Evolutionary conservation across 2,888 invertebrate species (phyloP).

Genomic region (Oligia fasciuncula): DNA sequence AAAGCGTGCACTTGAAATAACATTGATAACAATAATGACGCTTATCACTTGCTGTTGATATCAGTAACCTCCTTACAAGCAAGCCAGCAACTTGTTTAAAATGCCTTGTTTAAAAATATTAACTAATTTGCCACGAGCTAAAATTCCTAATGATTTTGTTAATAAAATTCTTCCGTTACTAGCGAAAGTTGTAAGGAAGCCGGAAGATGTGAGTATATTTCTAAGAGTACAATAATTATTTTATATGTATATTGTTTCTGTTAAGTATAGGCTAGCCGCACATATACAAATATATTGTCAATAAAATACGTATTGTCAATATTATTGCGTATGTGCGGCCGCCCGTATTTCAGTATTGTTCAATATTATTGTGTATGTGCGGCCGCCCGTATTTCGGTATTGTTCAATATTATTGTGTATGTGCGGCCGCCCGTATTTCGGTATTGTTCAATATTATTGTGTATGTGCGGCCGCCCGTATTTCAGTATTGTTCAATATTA

Average conservation of each 20-base stretch:
- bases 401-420: too few relatives aligned
- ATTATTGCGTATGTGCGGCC: too few relatives aligned
- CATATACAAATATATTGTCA: too few relatives aligned
- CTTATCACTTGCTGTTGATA: slow-evolving; percentile 43
- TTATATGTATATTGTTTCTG: not conserved
- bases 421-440: too few relatives aligned
- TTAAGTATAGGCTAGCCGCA: too few relatives aligned
- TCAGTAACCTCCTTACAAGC: slow-evolving; percentile 40
- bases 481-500: too few relatives aligned
- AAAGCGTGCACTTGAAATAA: slow-evolving; percentile 51
- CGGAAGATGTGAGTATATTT: slow-evolving; percentile 43
- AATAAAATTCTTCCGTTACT: slow-evolving; percentile 73
- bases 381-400: too few relatives aligned
- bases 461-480: too few relatives aligned
- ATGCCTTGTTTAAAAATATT: slow-evolving; percentile 83
- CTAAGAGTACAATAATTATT: not conserved
- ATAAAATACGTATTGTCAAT: too few relatives aligned
- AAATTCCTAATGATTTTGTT: slow-evolving; percentile 78
- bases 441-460: too few relatives aligned
- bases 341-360: too few relatives aligned
- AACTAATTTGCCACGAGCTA: slow-evolving; percentile 76
- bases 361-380: too few relatives aligned
- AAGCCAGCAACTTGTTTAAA: slow-evolving; percentile 29
- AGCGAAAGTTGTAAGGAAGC: slow-evolving; percentile 42
- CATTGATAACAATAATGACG: slow-evolving; percentile 51